Conservation (phyloP, 2,888 invertebrate genomes). For the Caenorhabditis macrosperma region DNA sequence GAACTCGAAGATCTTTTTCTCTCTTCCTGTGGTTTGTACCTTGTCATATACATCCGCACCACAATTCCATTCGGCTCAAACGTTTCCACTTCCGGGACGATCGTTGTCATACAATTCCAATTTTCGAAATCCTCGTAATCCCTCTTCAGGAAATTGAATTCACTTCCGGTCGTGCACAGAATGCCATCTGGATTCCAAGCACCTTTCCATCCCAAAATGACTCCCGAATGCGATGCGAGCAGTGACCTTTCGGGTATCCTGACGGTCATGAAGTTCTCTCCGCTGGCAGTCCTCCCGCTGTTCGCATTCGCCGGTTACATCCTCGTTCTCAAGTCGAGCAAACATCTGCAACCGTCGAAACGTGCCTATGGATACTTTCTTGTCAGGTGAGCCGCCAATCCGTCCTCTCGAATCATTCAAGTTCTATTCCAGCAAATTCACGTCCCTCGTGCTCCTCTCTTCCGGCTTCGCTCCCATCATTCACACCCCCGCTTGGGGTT, state of each 20-base stretch:
- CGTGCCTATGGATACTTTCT: slow-evolving; percentile 27
- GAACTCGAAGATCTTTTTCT: too few relatives aligned
- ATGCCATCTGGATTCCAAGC: not conserved
- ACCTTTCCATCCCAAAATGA: slow-evolving; percentile 2
- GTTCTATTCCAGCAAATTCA: slow-evolving; percentile 28
- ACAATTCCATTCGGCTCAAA: not conserved
- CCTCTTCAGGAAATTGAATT: not conserved
- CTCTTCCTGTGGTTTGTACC: too few relatives aligned
- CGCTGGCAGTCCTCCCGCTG: slow-evolving; percentile 8
- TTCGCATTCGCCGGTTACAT: slow-evolving; percentile 40
- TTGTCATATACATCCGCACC: not conserved
- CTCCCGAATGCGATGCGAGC: slow-evolving; percentile 20
- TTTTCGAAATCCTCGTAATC: not conserved
- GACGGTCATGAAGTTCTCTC: slow-evolving; percentile 18
- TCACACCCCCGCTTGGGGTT: slow-evolving; percentile 34
- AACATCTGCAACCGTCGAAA: slow-evolving; percentile 39
- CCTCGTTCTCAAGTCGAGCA: slow-evolving; percentile 32
- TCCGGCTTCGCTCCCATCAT: slow-evolving; percentile 43
- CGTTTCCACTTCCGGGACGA: not conserved
- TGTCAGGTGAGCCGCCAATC: not conserved
- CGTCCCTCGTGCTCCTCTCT: slow-evolving; percentile 5
- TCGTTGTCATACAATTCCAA: not conserved
- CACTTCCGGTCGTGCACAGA: not conserved
- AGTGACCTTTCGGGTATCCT: slow-evolving; percentile 12
- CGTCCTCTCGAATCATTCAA: not conserved